Conservation (phyloP, 35 echinoderm and acorn worm genomes). For the Hemicentrotus pulcherrimus region DNA sequence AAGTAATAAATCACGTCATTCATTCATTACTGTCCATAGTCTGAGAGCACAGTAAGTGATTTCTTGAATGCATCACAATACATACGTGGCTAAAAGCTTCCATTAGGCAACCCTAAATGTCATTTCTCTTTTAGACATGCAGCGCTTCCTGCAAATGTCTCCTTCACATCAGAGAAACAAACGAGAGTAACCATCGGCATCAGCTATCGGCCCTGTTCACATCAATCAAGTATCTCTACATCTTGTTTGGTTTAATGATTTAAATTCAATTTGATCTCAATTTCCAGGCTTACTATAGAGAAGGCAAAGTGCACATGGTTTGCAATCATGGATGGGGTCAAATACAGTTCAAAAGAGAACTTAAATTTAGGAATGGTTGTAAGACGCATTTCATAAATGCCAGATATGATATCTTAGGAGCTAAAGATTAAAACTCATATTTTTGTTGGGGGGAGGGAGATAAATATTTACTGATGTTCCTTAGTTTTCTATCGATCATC, state of each 20-base stretch:
- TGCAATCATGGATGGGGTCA: not conserved
- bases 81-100: not conserved
- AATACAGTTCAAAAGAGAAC: not conserved
- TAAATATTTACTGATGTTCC: too few relatives aligned
- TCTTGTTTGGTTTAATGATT: not conserved
- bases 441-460: too few relatives aligned
- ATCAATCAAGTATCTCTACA: not conserved
- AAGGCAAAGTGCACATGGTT: not conserved
- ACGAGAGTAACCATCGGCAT: not conserved
- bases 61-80: not conserved
- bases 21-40: not conserved
- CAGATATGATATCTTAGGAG: not conserved
- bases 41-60: not conserved
- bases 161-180: slow-evolving; percentile 1
- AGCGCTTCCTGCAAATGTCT: not conserved
- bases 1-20: slow-evolving; percentile 1
- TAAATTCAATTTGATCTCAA: not conserved
- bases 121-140: not conserved
- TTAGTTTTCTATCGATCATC: too few relatives aligned
- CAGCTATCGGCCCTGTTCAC: not conserved
- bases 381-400: not conserved
- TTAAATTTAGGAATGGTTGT: not conserved
- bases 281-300: not conserved
- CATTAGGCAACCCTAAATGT: not conserved
- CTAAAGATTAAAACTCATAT: too few relatives aligned